These are phyloP conservation scores for Aporrectodea caliginosa DNA, from an alignment of 1,140 invertebrate genomes.

Conservation along the genomic window DNA sequence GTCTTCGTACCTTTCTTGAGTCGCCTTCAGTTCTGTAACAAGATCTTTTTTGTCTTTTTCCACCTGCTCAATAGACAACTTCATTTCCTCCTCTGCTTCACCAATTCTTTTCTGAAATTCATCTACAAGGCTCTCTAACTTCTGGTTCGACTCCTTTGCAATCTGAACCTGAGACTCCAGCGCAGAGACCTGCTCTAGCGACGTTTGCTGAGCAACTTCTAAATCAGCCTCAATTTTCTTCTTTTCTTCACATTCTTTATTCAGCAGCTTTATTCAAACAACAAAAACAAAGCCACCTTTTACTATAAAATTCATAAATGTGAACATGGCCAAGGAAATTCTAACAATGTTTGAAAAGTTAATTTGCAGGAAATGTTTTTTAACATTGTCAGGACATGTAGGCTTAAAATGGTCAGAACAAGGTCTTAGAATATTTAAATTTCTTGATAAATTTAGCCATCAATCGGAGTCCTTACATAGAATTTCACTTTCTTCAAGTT, in stretches of 20 bases:
- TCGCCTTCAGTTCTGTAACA: neutral
- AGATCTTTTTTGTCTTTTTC: neutral
- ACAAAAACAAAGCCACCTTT: neutral
- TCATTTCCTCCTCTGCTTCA: neutral
- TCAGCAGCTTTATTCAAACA: neutral
- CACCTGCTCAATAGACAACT: neutral
- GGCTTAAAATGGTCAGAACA: too few relatives aligned
- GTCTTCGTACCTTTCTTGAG: neutral
- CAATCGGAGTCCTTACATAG: too few relatives aligned
- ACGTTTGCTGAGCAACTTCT: neutral
- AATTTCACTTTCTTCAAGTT: too few relatives aligned
- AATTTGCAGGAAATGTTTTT: too few relatives aligned
- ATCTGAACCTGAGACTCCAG: neutral
- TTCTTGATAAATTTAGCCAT: too few relatives aligned
- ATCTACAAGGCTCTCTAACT: neutral
- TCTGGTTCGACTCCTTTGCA: neutral
- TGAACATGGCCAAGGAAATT: too few relatives aligned
- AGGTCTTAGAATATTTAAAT: too few relatives aligned
- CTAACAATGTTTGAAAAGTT: too few relatives aligned
- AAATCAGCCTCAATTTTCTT: neutral
- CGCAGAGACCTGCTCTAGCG: neutral
- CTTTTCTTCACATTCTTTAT: neutral
- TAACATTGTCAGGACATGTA: too few relatives aligned
- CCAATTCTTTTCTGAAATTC: neutral
- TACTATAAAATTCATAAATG: too few relatives aligned